These are phyloP conservation scores for Lepidonotus clava DNA, from an alignment of 2,888 invertebrate genomes.

Conservation along the genomic window DNA sequence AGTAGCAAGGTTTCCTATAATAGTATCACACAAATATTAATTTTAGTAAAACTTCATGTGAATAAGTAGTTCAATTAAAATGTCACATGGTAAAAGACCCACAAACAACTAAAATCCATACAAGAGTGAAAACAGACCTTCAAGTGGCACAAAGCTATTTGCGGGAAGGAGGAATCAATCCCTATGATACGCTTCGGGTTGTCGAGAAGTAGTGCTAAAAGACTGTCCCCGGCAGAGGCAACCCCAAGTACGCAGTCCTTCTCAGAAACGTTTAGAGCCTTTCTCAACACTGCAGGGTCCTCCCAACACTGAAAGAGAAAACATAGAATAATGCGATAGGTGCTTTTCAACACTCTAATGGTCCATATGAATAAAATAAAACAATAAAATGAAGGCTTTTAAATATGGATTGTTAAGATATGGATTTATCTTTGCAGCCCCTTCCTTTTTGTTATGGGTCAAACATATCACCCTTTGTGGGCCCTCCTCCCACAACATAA, in stretches of 20 bases:
- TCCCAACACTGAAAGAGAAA: neutral
- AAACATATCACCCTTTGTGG: neutral
- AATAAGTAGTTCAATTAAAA: no score
- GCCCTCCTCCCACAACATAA: no score
- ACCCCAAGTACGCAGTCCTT: neutral
- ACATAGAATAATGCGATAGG: neutral
- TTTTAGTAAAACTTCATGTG: no score
- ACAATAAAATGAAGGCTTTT: neutral
- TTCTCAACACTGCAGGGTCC: neutral
- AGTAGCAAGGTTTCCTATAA: no score
- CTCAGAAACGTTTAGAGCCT: neutral
- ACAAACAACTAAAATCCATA: no score
- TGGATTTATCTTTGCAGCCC: neutral
- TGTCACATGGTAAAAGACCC: no score
- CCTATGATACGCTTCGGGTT: neutral
- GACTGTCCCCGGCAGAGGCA: neutral
- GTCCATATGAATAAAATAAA: neutral
- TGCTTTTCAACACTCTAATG: neutral
- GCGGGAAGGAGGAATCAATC: neutral
- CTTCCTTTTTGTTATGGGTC: neutral
- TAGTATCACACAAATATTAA: no score
- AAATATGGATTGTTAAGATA: neutral
- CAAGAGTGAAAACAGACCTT: neutral
- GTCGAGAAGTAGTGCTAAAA: neutral
- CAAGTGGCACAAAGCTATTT: neutral